Base-by-base conservation (phyloP, 2,888 invertebrate species). In the Lamellibrachia satsuma region DNA sequence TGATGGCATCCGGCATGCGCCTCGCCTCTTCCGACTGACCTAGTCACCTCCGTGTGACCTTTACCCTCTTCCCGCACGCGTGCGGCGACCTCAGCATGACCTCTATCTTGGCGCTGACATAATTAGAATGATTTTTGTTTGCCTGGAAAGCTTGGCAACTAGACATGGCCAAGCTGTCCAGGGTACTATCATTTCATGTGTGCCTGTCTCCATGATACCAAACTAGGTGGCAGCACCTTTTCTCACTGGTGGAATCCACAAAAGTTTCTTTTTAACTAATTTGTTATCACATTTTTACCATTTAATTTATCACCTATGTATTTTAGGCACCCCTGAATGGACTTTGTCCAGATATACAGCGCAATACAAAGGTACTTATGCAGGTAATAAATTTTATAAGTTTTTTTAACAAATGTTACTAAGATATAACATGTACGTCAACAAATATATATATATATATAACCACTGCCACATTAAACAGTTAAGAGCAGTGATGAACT, bases 1-100 rank as follows among this genome's bases (percentile, higher is more conserved):
- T 60, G 39, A 92, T 11, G 91, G 11, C 91, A 91, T 91, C 75
- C 75, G 75, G 75, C 75, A 75, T 75, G 75, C 75, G 75, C 75
- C 75, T 75, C 75, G 75, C 75, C 75, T 75, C 75, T 75, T 75
- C 75, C 22, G 75, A 75, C 75, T 75, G 75, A 75, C 75, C 75
- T 75, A 22, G 75, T 75, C 75, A 75, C 75, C 75, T 75, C 22
- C 22, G 75, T 6, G 75, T 75, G 75, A 75, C 75, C 22, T 75
- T 75, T n/a, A 75, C 75, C 75, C 75, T 15, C 75, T 75, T 75
- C 75, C 75, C 75, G 75, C 75, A 15, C 75, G 22, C n/a, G 75
- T 75, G 75, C 75, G 75, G 75, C n/a, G 75, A 75, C 75, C 75
- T 75, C 75, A 22, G 75, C 75, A 75, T 75, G 75, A 75, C 75